phyloP scores from a whole-genome alignment of 2,113 vertebrate genomes.

The Ramphastos sulfuratus region DNA sequence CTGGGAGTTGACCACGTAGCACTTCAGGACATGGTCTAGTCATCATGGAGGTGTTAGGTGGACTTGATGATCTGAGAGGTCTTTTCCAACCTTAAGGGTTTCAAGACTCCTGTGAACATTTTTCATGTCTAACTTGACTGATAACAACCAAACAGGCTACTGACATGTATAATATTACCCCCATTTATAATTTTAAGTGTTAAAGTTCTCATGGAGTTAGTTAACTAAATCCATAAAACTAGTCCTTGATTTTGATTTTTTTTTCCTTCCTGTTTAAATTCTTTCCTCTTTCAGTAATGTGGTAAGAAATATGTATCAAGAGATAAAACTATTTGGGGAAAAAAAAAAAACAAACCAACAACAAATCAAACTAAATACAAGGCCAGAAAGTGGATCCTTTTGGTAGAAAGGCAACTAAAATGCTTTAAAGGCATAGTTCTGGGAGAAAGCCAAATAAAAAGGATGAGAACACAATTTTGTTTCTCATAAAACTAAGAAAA shows the following conservation, averaged over 20 bases:
- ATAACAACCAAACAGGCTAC: neutral
- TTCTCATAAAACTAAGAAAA: neutral
- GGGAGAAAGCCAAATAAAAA: neutral
- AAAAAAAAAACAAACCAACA: neutral
- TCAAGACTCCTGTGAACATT: neutral
- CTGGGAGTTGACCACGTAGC: neutral
- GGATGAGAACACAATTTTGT: neutral
- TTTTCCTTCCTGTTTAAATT: neutral
- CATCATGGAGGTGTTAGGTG: too few species aligned
- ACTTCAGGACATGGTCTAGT: too few species aligned
- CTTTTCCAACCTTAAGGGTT: too few species aligned
- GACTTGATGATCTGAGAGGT: too few species aligned
- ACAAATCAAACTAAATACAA: neutral
- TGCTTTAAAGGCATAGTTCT: neutral
- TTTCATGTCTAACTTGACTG: neutral
- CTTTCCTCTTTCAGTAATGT: neutral
- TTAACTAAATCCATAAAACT: neutral
- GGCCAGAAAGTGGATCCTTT: neutral
- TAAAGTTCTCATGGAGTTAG: neutral
- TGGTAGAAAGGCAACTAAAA: neutral
- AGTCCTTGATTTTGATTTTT: neutral
- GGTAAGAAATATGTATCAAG: neutral
- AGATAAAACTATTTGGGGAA: neutral
- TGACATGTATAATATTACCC: neutral
- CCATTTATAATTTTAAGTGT: neutral